A percentile compares a stretch with the other conserved stretches of the same genome.
phyloP scores from a whole-genome alignment of 2,888 invertebrate genomes.

The Folsomia candida region DNA sequence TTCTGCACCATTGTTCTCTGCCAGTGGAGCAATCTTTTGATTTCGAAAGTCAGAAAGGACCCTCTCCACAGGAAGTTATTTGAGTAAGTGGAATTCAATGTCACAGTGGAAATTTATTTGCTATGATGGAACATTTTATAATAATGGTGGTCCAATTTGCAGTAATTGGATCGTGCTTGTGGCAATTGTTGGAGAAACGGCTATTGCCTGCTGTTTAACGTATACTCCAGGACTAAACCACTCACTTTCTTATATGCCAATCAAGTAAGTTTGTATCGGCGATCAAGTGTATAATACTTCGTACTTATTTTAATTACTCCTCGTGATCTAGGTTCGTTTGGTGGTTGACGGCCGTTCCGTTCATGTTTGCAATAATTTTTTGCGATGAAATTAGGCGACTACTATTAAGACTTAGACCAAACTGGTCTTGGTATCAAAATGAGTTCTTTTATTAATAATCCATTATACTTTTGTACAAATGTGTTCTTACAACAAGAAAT shows the following conservation, averaged over 20 bases:
- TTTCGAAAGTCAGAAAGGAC: slow-evolving; percentile 95
- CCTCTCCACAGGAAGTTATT: slow-evolving; percentile 95
- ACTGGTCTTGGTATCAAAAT: slow-evolving; percentile 42
- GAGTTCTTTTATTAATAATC: slow-evolving; percentile 45
- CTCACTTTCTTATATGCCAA: slow-evolving; percentile 49
- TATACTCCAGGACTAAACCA: slow-evolving; percentile 56
- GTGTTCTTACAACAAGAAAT: too few species aligned
- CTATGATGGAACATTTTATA: too few species aligned
- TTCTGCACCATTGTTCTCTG: slow-evolving; percentile 96
- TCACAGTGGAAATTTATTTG: too few species aligned
- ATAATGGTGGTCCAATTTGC: not conserved
- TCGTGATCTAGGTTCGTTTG: slow-evolving; percentile 52
- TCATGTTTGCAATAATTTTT: slow-evolving; percentile 59
- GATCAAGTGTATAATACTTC: not conserved
- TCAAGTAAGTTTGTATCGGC: slow-evolving; percentile 27
- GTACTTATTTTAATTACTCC: not conserved
- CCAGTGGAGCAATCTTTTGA: slow-evolving; percentile 97
- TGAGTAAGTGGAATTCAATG: slow-evolving; percentile 60
- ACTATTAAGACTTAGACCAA: slow-evolving; percentile 56
- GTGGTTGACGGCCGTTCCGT: slow-evolving; percentile 62
- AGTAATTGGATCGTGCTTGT: slow-evolving; percentile 45
- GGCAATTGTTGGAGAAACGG: slow-evolving; percentile 53
- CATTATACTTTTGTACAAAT: not conserved
- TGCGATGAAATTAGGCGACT: slow-evolving; percentile 60
- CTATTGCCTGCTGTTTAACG: slow-evolving; percentile 55